Base-by-base conservation (phyloP, 1,140 invertebrate species). In the Papilio polytes region DNA sequence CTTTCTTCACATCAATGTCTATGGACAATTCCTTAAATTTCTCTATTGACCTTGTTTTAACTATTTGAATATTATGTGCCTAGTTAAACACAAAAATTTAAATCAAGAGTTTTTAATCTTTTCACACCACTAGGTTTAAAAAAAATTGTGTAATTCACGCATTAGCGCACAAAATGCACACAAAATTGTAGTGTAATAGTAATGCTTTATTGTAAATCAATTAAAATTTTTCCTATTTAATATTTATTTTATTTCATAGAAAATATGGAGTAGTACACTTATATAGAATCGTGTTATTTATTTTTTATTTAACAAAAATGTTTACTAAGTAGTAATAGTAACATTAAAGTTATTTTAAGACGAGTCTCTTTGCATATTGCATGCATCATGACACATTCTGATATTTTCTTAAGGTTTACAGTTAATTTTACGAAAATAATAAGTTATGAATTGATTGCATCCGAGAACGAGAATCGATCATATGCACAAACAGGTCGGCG, bases 401-500 rank as follows among this genome's bases (percentile, higher is more conserved):
- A 36, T 36, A n/a, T n/a, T n/a, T n/a, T n/a, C n/a, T n/a, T n/a
- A 56, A 59, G 9, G 20, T 59, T 59, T 22, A 22, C 9, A 13
- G 13, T 20, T 12, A 63, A 9, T 22, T 22, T 63, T 22, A 63
- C 59, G 31, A 13, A 63, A 13, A 63, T 26, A 22, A 13, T 63
- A 63, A 63, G 22, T 26, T 26, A 63, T 26, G 59, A 63, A 63
- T 8, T 63, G 8, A 9, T 26, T 63, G 59, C 22, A 63, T 63
- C 13, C 59, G 41, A n/a, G n/a, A 44, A 48, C 73, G 44, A 22
- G 53, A 56, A 48, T 74, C n/a, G 44, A 22, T 74, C 22, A 74
- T 46, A 74, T 74, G 46, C 10, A 63, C 56, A 59, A 63, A 59
- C 76, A 63, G 53, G 76, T 78, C 44, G 56, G 31, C 56, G 53